Conservation (phyloP, 2,888 invertebrate genomes). For the Micoletzkya japonica region DNA sequence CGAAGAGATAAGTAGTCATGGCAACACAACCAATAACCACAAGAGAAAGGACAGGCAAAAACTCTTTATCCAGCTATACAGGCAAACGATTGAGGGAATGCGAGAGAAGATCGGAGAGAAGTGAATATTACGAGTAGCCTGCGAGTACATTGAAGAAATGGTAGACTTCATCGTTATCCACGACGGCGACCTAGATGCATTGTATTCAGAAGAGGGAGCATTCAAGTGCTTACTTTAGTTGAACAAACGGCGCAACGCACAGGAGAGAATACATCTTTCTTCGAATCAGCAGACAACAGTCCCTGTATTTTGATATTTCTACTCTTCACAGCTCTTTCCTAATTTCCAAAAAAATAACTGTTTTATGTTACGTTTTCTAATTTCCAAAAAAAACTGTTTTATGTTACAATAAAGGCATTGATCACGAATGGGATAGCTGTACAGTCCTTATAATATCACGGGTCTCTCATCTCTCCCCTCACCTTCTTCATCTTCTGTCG, state of each 20-base stretch:
- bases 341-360: no score
- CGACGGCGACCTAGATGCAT: constrained; percentile 45
- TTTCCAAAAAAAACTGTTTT: no score
- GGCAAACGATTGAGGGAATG: not conserved
- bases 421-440: not conserved
- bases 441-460: not conserved
- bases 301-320: no score
- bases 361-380: no score
- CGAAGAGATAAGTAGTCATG: not conserved
- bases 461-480: constrained; percentile 28
- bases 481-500: constrained; percentile 51
- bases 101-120: constrained; percentile 8
- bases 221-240: constrained; percentile 69
- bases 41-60: not conserved
- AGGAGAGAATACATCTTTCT: constrained; percentile 67
- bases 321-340: no score
- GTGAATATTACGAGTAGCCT: constrained; percentile 65
- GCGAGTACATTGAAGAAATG: constrained; percentile 72
- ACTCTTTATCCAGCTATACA: not conserved
- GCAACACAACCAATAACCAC: not conserved
- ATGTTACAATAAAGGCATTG: no score
- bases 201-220: not conserved
- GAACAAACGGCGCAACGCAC: constrained; percentile 69
- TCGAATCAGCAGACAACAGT: no score
- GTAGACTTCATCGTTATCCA: constrained; percentile 70